phyloP scores from a whole-genome alignment of 2,888 invertebrate species.

The Lepeophtheirus nordmannii region DNA sequence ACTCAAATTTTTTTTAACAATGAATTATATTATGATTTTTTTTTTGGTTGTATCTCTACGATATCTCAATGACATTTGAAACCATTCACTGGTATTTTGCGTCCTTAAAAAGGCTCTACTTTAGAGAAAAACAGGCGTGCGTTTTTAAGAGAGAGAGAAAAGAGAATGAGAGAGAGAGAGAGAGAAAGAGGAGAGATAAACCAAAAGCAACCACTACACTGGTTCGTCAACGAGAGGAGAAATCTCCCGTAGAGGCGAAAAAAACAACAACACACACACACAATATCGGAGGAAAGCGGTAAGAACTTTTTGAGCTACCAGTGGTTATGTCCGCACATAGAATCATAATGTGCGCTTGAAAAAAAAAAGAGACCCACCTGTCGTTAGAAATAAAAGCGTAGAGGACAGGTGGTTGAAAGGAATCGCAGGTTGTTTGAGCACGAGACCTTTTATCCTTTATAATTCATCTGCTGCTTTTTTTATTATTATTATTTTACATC shows the following conservation, averaged over 20 bases:
- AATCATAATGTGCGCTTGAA: neutral
- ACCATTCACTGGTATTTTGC: neutral
- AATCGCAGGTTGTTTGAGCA: constrained; percentile 8
- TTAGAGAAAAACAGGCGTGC: constrained; percentile 6
- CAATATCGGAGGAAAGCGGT: neutral
- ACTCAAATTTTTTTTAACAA: neutral
- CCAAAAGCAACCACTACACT: neutral
- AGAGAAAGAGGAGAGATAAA: neutral
- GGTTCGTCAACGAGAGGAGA: neutral
- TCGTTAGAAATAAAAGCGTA: constrained; percentile 8
- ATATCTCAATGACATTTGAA: constrained; percentile 6
- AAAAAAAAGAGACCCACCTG: constrained; percentile 1
- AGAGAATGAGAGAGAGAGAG: neutral
- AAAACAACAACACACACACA: too few relatives aligned
- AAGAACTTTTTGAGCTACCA: neutral
- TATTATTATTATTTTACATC: constrained; percentile 7
- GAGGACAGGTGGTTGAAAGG: constrained; percentile 4
- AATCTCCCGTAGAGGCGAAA: neutral
- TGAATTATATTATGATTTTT: neutral
- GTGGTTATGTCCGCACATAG: constrained; percentile 4
- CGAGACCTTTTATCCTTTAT: constrained; percentile 6
- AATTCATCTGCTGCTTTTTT: neutral
- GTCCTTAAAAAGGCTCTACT: constrained; percentile 5
- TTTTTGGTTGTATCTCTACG: neutral
- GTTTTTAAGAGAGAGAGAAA: neutral